phyloP scores from a whole-genome alignment of 2,113 vertebrate species.

The Apteryx owenii region DNA sequence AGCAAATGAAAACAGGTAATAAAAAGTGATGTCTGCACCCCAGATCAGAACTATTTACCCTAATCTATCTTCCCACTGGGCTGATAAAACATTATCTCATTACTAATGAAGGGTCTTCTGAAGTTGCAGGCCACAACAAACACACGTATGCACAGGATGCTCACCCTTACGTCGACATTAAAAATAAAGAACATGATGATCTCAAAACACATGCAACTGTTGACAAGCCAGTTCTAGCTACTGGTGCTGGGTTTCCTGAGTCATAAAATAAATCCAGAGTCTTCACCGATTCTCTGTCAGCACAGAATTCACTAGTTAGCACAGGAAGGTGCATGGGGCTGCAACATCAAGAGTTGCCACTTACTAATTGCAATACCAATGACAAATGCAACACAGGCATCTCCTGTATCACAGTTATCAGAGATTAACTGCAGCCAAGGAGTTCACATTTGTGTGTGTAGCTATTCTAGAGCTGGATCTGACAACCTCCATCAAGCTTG shows the following conservation, averaged over 20 bases:
- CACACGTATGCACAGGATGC: background rate
- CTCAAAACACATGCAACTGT: background rate
- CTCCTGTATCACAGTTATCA: background rate
- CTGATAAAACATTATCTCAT: background rate
- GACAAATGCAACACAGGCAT: background rate
- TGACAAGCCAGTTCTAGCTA: background rate
- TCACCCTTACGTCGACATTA: background rate
- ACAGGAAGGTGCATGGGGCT: background rate
- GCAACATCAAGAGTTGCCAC: too few species aligned
- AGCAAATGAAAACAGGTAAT: background rate
- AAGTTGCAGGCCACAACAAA: background rate
- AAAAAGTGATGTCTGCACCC: background rate
- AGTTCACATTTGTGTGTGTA: too few species aligned
- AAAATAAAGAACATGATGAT: background rate
- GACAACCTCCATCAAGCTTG: background rate
- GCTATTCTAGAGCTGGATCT: background rate
- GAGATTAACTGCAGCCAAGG: background rate
- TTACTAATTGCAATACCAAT: background rate
- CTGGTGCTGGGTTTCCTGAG: background rate
- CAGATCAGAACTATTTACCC: background rate
- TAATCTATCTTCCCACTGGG: background rate
- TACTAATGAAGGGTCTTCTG: background rate
- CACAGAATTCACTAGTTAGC: background rate
- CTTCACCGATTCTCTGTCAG: background rate
- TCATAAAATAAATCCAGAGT: background rate